Evolutionary conservation across 2,888 invertebrate genomes (phyloP).

Genomic region (Melinaea menophilus): DNA sequence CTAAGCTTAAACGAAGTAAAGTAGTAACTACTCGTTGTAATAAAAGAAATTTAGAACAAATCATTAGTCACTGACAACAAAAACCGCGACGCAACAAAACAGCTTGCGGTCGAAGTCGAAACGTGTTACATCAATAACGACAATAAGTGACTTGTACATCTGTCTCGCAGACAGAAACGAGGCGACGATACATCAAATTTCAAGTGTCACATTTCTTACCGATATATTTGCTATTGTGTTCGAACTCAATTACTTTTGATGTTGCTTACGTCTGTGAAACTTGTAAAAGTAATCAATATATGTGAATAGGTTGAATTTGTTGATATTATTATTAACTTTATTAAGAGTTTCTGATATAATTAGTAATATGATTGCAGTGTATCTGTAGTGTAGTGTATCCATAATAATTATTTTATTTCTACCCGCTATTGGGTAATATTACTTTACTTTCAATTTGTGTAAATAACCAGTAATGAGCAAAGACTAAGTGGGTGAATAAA

Average conservation of each 20-base stretch:
- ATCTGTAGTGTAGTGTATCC: too few species aligned
- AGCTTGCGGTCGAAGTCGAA: conserved; percentile 8
- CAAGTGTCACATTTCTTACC: conserved; percentile 7
- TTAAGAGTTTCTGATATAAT: too few species aligned
- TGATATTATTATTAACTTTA: too few species aligned
- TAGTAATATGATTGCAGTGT: too few species aligned
- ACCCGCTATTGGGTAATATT: too few species aligned
- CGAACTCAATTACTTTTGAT: conserved; percentile 4
- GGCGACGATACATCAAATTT: conserved; percentile 21
- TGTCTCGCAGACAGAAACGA: conserved; percentile 21
- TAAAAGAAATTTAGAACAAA: conserved; percentile 8
- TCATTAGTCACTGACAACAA: conserved; percentile 19
- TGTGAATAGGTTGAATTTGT: too few species aligned
- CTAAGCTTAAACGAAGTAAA: background rate
- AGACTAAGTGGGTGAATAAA: too few species aligned
- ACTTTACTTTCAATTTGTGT: too few species aligned
- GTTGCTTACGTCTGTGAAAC: background rate
- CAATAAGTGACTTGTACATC: conserved; percentile 15
- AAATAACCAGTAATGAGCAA: too few species aligned
- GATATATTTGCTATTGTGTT: conserved; percentile 7
- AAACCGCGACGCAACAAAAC: conserved; percentile 10
- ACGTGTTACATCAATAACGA: conserved; percentile 8
- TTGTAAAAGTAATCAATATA: background rate
- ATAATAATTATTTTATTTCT: too few species aligned
- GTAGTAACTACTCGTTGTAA: background rate